phyloP scores from a whole-genome alignment of 2,113 vertebrate genomes.

The Bothrops jararaca region DNA sequence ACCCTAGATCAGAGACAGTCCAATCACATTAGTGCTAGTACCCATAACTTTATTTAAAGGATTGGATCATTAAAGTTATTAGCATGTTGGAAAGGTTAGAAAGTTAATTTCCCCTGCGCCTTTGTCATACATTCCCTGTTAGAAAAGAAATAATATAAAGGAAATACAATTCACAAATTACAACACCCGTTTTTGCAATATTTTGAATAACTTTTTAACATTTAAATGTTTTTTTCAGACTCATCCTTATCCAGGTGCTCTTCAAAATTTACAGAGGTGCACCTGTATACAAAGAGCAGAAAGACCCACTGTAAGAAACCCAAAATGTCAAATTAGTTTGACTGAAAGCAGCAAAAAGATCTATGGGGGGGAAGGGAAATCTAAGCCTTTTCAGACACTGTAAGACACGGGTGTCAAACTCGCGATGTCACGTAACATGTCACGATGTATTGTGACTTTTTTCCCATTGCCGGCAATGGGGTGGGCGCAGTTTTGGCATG shows the following conservation, averaged over 20 bases:
- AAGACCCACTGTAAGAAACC: constrained; percentile 66
- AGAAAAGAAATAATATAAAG: constrained; percentile 76
- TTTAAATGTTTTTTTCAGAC: constrained; percentile 57
- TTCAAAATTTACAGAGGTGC: constrained; percentile 67
- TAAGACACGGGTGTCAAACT: not conserved
- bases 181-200: constrained; percentile 78
- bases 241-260: constrained; percentile 65
- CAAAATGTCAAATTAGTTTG: constrained; percentile 62
- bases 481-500: no score
- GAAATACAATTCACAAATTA: constrained; percentile 79
- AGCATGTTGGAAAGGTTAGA: constrained; percentile 64
- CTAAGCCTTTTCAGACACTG: not conserved
- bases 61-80: constrained; percentile 69
- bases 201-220: constrained; percentile 74
- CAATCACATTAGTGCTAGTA: not conserved
- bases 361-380: constrained; percentile 39
- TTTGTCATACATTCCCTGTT: constrained; percentile 67
- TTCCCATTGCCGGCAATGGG: no score
- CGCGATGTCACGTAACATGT: no score
- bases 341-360: constrained; percentile 48
- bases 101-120: constrained; percentile 44
- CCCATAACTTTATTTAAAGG: not conserved
- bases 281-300: constrained; percentile 66
- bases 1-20: not conserved
- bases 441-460: fast-evolving